A percentile compares a stretch with the other conserved stretches of the same genome.
These are phyloP conservation scores for Tiaroga cobitis DNA, from an alignment of 2,797 vertebrate species.

Conservation along the genomic window DNA sequence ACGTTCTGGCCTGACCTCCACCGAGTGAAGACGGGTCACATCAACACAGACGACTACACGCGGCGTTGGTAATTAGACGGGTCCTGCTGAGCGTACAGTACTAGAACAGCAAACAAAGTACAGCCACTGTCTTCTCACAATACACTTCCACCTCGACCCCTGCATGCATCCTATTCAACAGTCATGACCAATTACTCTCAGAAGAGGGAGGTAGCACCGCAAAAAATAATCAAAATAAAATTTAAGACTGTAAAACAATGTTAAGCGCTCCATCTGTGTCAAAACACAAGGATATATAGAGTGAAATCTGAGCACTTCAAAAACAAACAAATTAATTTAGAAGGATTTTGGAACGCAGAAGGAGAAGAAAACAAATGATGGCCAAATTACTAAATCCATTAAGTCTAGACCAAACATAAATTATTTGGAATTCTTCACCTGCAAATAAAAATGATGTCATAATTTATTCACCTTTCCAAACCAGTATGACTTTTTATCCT, in stretches of 20 bases:
- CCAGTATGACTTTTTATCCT: background rate
- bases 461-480: background rate
- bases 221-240: conserved; percentile 27
- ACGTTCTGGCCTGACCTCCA: background rate
- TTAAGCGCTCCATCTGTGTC: background rate
- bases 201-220: background rate
- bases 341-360: background rate
- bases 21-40: conserved; percentile 54
- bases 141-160: conserved; percentile 58
- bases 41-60: conserved; percentile 62
- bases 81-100: conserved; percentile 51
- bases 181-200: background rate
- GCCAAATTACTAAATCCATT: background rate
- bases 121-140: conserved; percentile 62
- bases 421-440: background rate
- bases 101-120: conserved; percentile 55
- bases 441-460: background rate
- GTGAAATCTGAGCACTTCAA: conserved; percentile 13
- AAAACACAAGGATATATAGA: conserved; percentile 22
- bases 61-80: conserved; percentile 61
- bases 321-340: conserved; percentile 1
- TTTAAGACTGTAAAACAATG: conserved; percentile 8
- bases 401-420: background rate
- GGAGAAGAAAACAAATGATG: conserved; percentile 25
- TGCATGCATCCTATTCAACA: conserved; percentile 54